These are phyloP conservation scores for Octomys mimax DNA, from an alignment of 2,797 vertebrate genomes.

Conservation along the genomic window DNA sequence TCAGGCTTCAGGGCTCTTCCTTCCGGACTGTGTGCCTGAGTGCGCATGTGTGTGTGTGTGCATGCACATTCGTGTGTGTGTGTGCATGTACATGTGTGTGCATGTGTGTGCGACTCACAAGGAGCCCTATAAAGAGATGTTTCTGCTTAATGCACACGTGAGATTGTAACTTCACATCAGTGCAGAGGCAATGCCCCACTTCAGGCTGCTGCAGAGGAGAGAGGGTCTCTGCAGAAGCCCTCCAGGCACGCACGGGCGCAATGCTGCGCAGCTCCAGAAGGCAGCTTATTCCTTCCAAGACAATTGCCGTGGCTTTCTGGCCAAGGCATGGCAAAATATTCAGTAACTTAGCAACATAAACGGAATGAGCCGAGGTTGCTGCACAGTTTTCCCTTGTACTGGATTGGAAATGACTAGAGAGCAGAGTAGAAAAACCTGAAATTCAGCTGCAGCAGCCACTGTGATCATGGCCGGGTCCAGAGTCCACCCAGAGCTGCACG, in stretches of 20 bases:
- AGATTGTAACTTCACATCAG: neutral
- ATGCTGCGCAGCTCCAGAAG: neutral
- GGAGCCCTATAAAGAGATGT: neutral
- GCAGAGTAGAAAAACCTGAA: neutral
- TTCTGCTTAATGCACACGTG: neutral
- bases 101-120: neutral
- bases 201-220: neutral
- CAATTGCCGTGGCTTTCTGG: slow-evolving; percentile 54
- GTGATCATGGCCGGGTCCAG: rapidly evolving
- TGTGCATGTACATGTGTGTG: rapidly evolving
- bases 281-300: slow-evolving; percentile 50
- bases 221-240: neutral
- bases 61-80: rapidly evolving
- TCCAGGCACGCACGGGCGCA: neutral
- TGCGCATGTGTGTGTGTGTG: no score
- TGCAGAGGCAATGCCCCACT: neutral
- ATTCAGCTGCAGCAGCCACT: rapidly evolving
- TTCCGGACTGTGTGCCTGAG: neutral
- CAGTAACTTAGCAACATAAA: slow-evolving; percentile 73
- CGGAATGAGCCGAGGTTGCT: neutral
- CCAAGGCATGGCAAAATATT: slow-evolving; percentile 58
- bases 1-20: neutral
- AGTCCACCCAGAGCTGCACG: rapidly evolving
- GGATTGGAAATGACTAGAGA: neutral
- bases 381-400: neutral